Evolutionary conservation across 2,113 vertebrate genomes (phyloP), one percentile per base, ranked within the genome.

Genomic region (Poecile atricapillus): DNA sequence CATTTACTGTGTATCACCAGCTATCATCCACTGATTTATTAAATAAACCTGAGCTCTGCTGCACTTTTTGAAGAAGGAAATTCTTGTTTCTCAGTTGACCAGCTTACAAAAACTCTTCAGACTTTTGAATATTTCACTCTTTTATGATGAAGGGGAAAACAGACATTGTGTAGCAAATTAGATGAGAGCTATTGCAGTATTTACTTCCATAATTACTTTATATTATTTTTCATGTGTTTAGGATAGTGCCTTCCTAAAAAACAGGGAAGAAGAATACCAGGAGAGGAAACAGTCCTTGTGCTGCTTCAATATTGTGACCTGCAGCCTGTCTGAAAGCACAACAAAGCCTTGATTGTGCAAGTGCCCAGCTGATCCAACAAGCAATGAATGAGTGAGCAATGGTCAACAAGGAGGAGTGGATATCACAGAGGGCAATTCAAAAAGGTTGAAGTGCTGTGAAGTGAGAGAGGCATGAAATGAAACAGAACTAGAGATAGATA

Each of bases 331-430:
- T 96, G 93, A 96, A 97, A 88, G 90, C 55, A 56, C 64, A 93
- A 97, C 96, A 97, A 97, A 97, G 96, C 74, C 89, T 62, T 75
- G 83, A 96, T 95, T 97, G 95, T 97, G 91, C 87, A 95, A 97
- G 85, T 69, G 84, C 93, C 96, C 97, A 97, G 97, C 97, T 97
- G 97, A 97, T 97, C 97, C 97, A 97, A 97, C 97, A 97, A 95
- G 95, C 89, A 90, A 56, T 96, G 97, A 96, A 97, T 97, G 94
- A 96, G 90, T 90, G 93, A 97, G 93, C 94, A 89, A 75, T 96
- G 95, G 96, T 97, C 97, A 97, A 95, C 96, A 97, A 86, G 91
- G 82, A 95, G 83, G 89, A 96, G 96, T 96, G 94, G 92, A 89
- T 96, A 97, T 97, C 92, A 95, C 93, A 95, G 95, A 91, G 94